phyloP scores from a whole-genome alignment of 2,797 vertebrate species.

The Hypotaenidia okinawae region DNA sequence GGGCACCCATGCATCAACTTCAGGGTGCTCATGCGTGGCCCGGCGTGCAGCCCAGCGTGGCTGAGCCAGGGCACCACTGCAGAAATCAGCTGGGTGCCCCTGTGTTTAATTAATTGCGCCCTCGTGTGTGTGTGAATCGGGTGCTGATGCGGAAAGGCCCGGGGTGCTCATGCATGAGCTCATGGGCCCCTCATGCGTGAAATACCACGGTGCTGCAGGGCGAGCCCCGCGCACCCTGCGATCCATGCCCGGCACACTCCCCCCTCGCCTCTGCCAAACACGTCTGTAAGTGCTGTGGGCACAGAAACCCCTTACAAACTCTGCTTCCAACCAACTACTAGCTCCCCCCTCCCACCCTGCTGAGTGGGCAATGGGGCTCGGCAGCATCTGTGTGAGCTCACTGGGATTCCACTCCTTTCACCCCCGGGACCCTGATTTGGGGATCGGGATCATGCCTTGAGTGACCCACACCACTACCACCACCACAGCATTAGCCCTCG shows the following conservation, averaged over 20 bases:
- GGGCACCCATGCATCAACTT: not conserved
- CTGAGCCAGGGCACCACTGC: not conserved
- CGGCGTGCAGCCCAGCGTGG: too few species aligned
- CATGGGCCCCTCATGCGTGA: not conserved
- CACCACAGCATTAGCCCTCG: not conserved
- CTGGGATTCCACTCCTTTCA: not conserved
- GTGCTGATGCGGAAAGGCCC: not conserved
- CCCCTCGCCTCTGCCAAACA: not conserved
- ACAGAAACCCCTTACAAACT: not conserved
- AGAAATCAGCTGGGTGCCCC: not conserved
- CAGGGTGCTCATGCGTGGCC: not conserved
- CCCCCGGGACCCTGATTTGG: not conserved
- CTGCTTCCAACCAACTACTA: fast-evolving
- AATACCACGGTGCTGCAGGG: not conserved
- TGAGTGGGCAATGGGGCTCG: fast-evolving
- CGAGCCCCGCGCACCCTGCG: not conserved
- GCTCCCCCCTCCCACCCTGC: not conserved
- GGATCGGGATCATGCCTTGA: fast-evolving
- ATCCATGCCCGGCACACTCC: not conserved
- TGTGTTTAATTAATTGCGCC: not conserved
- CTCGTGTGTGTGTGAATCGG: not conserved
- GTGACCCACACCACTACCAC: too few species aligned
- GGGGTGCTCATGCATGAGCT: not conserved
- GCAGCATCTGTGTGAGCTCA: fast-evolving
- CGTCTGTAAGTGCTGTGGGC: not conserved